Percentiles rank a stretch among this genome's conserved stretches.
Conservation (phyloP, 2,888 invertebrate genomes). For the Megastigmus dorsalis region DNA sequence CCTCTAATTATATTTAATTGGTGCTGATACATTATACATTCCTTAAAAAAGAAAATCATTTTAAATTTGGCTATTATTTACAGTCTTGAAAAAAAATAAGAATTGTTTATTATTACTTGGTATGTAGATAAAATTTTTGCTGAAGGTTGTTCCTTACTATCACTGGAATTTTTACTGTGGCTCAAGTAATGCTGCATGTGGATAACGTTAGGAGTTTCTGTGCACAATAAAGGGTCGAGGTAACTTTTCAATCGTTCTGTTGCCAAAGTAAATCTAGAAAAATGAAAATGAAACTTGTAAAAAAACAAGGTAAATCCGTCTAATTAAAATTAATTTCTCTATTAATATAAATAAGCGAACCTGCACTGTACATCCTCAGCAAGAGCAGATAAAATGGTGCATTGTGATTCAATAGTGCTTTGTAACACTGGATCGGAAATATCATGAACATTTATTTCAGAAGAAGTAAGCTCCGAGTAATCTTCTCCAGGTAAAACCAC, state of each 20-base stretch:
- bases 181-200: slow-evolving; percentile 89
- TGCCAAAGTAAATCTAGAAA: slow-evolving; percentile 80
- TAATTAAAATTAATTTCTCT: neutral
- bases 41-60: slow-evolving; percentile 74
- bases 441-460: slow-evolving; percentile 64
- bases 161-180: slow-evolving; percentile 75
- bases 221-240: slow-evolving; percentile 84
- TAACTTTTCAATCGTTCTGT: slow-evolving; percentile 89
- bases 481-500: slow-evolving; percentile 81
- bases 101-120: slow-evolving; percentile 71
- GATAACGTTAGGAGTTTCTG: slow-evolving; percentile 87
- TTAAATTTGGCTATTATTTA: neutral
- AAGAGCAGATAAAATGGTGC: slow-evolving; percentile 81
- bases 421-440: slow-evolving; percentile 64
- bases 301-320: neutral
- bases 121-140: slow-evolving; percentile 78
- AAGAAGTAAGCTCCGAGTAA: slow-evolving; percentile 70
- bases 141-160: slow-evolving; percentile 78
- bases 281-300: slow-evolving; percentile 24
- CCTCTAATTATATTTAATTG: slow-evolving; percentile 90
- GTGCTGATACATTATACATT: slow-evolving; percentile 91
- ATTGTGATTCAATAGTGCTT: slow-evolving; percentile 77
- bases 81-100: neutral
- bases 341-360: slow-evolving; percentile 68
- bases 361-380: slow-evolving; percentile 88